Conservation (phyloP, 1,140 invertebrate genomes). For the Camponotus floridanus region DNA sequence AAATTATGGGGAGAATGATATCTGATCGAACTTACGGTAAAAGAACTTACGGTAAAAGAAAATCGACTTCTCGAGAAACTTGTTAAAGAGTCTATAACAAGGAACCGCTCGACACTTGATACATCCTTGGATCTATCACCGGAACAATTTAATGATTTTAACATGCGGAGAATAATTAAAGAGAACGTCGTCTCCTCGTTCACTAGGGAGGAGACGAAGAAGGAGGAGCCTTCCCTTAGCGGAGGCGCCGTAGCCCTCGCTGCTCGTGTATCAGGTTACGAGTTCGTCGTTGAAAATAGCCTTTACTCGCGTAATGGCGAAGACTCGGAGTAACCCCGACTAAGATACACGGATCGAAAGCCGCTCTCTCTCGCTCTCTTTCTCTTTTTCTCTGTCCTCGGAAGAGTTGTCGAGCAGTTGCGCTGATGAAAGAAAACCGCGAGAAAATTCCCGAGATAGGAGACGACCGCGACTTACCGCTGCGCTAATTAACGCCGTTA, state of each 20-base stretch:
- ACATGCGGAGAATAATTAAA: constrained; percentile 56
- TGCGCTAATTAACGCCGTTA: constrained; percentile 67
- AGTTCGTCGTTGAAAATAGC: constrained; percentile 77
- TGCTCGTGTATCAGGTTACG: constrained; percentile 73
- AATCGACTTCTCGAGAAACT: background rate
- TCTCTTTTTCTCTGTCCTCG: background rate
- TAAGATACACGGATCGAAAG: constrained; percentile 57
- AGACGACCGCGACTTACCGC: background rate
- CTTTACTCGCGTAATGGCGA: constrained; percentile 67
- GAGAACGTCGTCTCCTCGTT: constrained; percentile 38
- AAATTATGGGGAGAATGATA: background rate
- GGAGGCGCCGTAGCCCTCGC: constrained; percentile 30
- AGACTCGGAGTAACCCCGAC: constrained; percentile 71
- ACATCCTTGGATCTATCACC: constrained; percentile 29
- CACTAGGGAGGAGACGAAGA: background rate
- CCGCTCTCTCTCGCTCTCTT: constrained; percentile 4
- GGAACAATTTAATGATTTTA: constrained; percentile 53
- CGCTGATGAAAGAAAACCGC: constrained; percentile 61
- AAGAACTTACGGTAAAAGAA: background rate
- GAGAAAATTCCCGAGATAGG: background rate
- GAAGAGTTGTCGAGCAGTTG: constrained; percentile 34
- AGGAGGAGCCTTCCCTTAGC: constrained; percentile 32
- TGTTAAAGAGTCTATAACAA: constrained; percentile 2
- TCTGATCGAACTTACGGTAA: background rate
- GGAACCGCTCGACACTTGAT: constrained; percentile 34